Evolutionary conservation across 2,113 vertebrate species (phyloP).

Genomic region (Tilapia sparmanii): DNA sequence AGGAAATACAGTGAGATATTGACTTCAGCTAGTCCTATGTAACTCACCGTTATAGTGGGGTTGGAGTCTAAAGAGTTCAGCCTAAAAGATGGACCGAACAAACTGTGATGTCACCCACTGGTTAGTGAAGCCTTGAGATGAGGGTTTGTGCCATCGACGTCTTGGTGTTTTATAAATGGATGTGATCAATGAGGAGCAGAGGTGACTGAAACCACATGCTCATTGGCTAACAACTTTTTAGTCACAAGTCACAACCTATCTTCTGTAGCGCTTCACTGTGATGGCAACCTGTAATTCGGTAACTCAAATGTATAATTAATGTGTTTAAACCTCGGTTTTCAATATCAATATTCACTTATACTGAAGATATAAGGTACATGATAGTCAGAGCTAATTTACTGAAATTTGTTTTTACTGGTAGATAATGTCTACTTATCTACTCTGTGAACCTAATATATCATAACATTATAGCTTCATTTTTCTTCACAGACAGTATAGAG

Average conservation of each 20-base stretch:
- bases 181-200: neutral
- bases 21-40: neutral
- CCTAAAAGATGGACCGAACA: neutral
- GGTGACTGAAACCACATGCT: neutral
- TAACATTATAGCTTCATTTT: neutral
- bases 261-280: neutral
- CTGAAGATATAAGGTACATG: neutral
- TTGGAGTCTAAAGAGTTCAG: neutral
- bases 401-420: neutral
- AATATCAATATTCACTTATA: neutral
- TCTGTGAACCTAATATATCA: neutral
- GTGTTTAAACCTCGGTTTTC: neutral
- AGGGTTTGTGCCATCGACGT: neutral
- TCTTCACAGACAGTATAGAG: neutral
- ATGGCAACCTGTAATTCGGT: neutral
- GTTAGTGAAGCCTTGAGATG: neutral
- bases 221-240: neutral
- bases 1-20: neutral
- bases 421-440: neutral
- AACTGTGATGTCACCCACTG: neutral
- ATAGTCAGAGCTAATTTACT: neutral
- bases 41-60: neutral
- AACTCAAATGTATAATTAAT: neutral
- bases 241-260: neutral
- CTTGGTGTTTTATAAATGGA: neutral